Percentiles rank a stretch among this genome's conserved stretches.
phyloP scores from a whole-genome alignment of 1,140 invertebrate species.

The Agraylea sexmaculata region DNA sequence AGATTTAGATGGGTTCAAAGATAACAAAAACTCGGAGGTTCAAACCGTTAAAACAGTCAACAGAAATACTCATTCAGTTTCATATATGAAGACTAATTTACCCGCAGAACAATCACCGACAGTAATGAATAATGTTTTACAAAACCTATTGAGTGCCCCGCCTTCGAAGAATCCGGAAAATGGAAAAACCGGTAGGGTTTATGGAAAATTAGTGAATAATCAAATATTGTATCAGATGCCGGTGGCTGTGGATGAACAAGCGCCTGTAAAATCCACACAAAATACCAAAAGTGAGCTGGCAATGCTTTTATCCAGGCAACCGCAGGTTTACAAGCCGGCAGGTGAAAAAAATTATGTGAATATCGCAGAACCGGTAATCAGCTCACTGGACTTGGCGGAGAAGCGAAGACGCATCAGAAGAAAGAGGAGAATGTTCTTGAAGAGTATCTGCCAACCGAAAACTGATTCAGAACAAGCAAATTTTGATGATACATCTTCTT shows the following conservation, averaged over 20 bases:
- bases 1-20: slow-evolving; percentile 7
- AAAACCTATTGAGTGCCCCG: slow-evolving; percentile 18
- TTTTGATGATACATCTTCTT: slow-evolving; percentile 14
- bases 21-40: slow-evolving; percentile 4
- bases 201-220: slow-evolving; percentile 25
- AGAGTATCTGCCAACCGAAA: slow-evolving; percentile 2
- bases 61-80: slow-evolving; percentile 24
- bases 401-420: slow-evolving; percentile 28
- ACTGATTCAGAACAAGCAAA: slow-evolving; percentile 10
- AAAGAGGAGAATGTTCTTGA: slow-evolving; percentile 5
- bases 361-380: slow-evolving; percentile 27
- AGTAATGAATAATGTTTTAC: slow-evolving; percentile 22
- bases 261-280: slow-evolving; percentile 1
- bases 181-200: slow-evolving; percentile 3
- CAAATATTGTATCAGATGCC: slow-evolving; percentile 36
- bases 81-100: slow-evolving; percentile 26
- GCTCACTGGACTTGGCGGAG: slow-evolving; percentile 34
- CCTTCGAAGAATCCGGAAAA: slow-evolving; percentile 9
- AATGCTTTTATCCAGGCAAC: slow-evolving; percentile 13
- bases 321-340: neutral
- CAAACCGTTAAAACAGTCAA: slow-evolving; percentile 17
- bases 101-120: slow-evolving; percentile 27
- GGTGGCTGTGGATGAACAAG: slow-evolving; percentile 29
- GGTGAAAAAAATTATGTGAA: slow-evolving; percentile 2
- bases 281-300: slow-evolving; percentile 17